Percentiles rank a stretch among this genome's conserved stretches.
phyloP scores from a whole-genome alignment of 2,888 invertebrate species.

The Criorhina ranunculi region DNA sequence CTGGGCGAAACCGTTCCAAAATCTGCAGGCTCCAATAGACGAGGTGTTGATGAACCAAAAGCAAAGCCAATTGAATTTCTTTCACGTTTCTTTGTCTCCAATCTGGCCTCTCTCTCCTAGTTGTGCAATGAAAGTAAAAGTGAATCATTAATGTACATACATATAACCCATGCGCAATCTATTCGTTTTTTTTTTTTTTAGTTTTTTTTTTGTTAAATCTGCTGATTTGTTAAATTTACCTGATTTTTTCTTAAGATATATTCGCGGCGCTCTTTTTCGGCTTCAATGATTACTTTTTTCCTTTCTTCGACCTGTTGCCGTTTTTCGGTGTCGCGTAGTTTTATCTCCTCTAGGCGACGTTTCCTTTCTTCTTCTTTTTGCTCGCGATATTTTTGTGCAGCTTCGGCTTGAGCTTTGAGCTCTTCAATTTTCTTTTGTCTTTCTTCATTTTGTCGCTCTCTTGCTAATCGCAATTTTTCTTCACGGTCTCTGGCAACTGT shows the following conservation, averaged over 20 bases:
- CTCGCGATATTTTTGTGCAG: constrained; percentile 95
- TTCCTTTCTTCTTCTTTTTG: constrained; percentile 94
- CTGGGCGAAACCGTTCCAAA: constrained; percentile 86
- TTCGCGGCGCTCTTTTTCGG: constrained; percentile 93
- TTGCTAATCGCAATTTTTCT: constrained; percentile 90
- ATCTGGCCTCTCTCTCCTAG: constrained; percentile 90
- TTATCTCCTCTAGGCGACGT: constrained; percentile 92
- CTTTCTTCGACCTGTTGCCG: constrained; percentile 92
- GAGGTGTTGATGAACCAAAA: constrained; percentile 95
- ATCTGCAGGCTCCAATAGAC: constrained; percentile 93
- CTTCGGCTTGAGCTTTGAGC: constrained; percentile 94
- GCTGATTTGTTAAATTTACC: constrained; percentile 77
- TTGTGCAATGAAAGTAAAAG: constrained; percentile 54
- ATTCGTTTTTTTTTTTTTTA: constrained; percentile 10
- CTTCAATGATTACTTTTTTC: constrained; percentile 94
- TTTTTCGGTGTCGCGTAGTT: constrained; percentile 90
- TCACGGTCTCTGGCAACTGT: constrained; percentile 85
- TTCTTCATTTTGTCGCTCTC: constrained; percentile 95
- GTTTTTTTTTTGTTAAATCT: constrained; percentile 7
- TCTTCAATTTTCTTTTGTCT: constrained; percentile 95
- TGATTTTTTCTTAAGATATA: constrained; percentile 93
- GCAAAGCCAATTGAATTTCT: constrained; percentile 92
- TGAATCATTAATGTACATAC: constrained; percentile 19
- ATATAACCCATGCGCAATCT: constrained; percentile 14
- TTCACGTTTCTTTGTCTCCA: constrained; percentile 92